phyloP scores from a whole-genome alignment of 2,888 invertebrate species.

The Tachystola acroxantha region DNA sequence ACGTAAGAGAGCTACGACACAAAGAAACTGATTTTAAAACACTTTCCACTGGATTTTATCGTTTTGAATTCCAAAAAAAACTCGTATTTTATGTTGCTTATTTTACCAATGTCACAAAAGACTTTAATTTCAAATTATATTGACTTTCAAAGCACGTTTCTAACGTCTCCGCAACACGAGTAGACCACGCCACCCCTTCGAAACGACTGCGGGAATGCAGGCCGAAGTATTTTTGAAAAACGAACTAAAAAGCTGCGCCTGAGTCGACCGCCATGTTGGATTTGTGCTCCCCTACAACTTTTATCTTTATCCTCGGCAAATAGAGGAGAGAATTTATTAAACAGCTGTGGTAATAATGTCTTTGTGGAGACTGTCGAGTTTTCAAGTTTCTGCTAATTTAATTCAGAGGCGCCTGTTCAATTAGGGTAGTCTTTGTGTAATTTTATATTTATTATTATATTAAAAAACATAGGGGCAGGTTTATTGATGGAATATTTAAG shows the following conservation, averaged over 20 bases:
- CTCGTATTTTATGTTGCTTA: too few relatives aligned
- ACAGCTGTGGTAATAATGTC: conserved; percentile 10
- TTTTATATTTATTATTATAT: too few relatives aligned
- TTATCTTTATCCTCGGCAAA: conserved; percentile 12
- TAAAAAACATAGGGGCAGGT: conserved; percentile 3
- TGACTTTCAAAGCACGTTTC: not conserved
- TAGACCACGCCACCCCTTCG: conserved; percentile 34
- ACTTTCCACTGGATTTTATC: too few relatives aligned
- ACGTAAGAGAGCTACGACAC: too few relatives aligned
- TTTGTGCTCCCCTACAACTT: conserved; percentile 19
- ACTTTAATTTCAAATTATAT: too few relatives aligned
- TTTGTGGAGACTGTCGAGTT: conserved; percentile 19
- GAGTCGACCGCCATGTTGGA: conserved; percentile 52
- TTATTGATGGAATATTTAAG: conserved; percentile 1
- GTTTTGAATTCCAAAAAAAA: too few relatives aligned
- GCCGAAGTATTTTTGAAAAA: conserved; percentile 55
- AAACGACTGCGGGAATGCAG: conserved; percentile 41
- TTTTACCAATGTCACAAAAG: too few relatives aligned
- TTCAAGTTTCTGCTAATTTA: conserved; percentile 41
- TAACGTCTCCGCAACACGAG: not conserved
- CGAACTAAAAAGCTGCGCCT: conserved; percentile 49
- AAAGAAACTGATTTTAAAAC: too few relatives aligned
- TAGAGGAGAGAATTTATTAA: conserved; percentile 19
- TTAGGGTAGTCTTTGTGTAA: conserved; percentile 30
- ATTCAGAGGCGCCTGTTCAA: conserved; percentile 39